These are phyloP conservation scores for Archivesica marissinica DNA, from an alignment of 1,140 invertebrate genomes.

Conservation along the genomic window DNA sequence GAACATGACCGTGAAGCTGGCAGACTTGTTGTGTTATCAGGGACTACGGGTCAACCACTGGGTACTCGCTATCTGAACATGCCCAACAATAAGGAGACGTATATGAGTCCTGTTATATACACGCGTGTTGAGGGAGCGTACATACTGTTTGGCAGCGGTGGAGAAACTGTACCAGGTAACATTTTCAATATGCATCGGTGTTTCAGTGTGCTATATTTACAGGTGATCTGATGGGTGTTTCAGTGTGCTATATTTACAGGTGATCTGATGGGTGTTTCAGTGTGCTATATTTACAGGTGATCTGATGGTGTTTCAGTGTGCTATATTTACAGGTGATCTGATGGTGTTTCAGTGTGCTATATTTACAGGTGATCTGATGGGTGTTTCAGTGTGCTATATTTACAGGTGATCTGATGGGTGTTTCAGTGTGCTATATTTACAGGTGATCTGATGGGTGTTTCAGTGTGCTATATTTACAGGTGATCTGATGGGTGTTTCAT, in stretches of 20 bases:
- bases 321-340: slow-evolving; percentile 69
- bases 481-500: slow-evolving; percentile 73
- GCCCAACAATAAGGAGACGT: slow-evolving; percentile 78
- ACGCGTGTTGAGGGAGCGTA: slow-evolving; percentile 70
- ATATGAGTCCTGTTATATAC: slow-evolving; percentile 80
- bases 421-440: slow-evolving; percentile 64
- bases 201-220: neutral
- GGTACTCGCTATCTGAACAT: slow-evolving; percentile 75
- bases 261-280: slow-evolving; percentile 73
- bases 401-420: slow-evolving; percentile 75
- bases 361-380: slow-evolving; percentile 74
- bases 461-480: slow-evolving; percentile 68
- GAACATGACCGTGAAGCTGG: slow-evolving; percentile 73
- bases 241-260: slow-evolving; percentile 68
- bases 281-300: too few relatives aligned
- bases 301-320: too few relatives aligned
- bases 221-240: slow-evolving; percentile 77
- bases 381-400: slow-evolving; percentile 66
- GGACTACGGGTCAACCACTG: slow-evolving; percentile 76
- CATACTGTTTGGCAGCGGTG: slow-evolving; percentile 81
- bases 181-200: too few relatives aligned
- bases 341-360: slow-evolving; percentile 54
- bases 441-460: slow-evolving; percentile 77
- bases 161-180: slow-evolving; percentile 80
- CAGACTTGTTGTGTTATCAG: slow-evolving; percentile 79